phyloP scores from a whole-genome alignment of 30 jellyfish, hydroid and myxozoan species.

The Hydractinia echinata region DNA sequence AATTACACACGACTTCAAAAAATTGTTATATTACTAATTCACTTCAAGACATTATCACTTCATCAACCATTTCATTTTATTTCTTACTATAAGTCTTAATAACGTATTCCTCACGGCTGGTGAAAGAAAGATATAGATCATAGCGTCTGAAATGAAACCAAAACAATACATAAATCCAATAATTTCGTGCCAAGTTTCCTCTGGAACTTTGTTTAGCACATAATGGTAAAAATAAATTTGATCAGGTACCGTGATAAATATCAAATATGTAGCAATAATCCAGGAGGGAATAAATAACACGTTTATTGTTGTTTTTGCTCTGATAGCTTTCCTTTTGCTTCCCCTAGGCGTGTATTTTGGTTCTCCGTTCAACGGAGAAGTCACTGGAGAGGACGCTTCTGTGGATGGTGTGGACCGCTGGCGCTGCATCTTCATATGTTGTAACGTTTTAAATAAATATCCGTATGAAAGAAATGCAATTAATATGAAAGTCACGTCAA shows the following conservation, averaged over 20 bases:
- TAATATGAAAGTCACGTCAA: conserved; percentile 1
- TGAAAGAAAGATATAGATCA: background rate
- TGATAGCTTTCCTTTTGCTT: background rate
- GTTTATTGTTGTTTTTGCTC: background rate
- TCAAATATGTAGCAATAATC: background rate
- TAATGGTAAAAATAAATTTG: conserved; percentile 3
- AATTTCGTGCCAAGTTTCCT: background rate
- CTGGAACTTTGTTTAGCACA: background rate
- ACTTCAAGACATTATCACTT: no score
- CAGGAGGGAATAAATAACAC: conserved; percentile 1
- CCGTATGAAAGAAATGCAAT: conserved; percentile 2
- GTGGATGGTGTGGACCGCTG: background rate
- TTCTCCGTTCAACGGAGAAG: background rate
- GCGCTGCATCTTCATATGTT: background rate
- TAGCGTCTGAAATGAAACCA: conserved; percentile 8
- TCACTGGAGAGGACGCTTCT: background rate
- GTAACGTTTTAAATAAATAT: conserved; percentile 6
- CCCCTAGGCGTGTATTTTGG: background rate
- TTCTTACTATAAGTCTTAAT: background rate
- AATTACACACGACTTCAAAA: no score
- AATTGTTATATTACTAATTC: no score
- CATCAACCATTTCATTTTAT: no score
- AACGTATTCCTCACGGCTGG: conserved; percentile 11
- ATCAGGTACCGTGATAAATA: conserved; percentile 11
- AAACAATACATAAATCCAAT: background rate